Evolutionary conservation across 2,113 vertebrate genomes (phyloP), one percentile per base, ranked within the genome.

Genomic region (Donacobius atricapilla): DNA sequence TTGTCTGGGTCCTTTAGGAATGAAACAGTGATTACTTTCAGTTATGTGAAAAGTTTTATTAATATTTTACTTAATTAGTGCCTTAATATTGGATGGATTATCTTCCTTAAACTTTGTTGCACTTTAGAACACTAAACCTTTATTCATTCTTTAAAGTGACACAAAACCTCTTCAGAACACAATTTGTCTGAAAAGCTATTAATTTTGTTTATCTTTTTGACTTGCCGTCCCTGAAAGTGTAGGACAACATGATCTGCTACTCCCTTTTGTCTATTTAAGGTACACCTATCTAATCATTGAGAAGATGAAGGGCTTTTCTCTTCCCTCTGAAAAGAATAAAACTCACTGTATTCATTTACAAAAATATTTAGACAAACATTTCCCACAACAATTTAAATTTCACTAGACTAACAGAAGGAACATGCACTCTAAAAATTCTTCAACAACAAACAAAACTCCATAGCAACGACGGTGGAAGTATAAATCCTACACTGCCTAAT

Each of bases 31-130:
- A 83, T 76, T 90, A 45, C 18, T 45, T 88, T 40, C 17, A 72
- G 35, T 77, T 72, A 69, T 69, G 60, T 82, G 18, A 81, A 77
- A 81, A 63, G 3, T 51, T 87, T 53, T 73, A 77, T 69, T 60
- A 93, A 51, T 65, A 81, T 83, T 94, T 91, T 65, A 27, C 47
- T 73, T 68, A 61, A 77, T 44, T 25, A 60, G 47, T 77, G 31
- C 10, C 23, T 73, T 78, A 87, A 85, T 19, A 77, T 37, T 47
- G 7, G 28, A 64, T 45, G 53, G 28, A 87, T 91, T 83, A 40
- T 4, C 33, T 93, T 75, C 53, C n/a, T 70, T 83, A 81, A 25
- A 66, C 17, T 75, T 66, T 24, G 31, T 45, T 84, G 27, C 15
- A 42, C 25, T 91, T 84, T 21, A 73, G 37, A 81, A 61, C 5